Percentiles rank a stretch among this genome's conserved stretches.
Evolutionary conservation across 2,888 invertebrate genomes (phyloP).

Genomic region (Caradrina kadenii): DNA sequence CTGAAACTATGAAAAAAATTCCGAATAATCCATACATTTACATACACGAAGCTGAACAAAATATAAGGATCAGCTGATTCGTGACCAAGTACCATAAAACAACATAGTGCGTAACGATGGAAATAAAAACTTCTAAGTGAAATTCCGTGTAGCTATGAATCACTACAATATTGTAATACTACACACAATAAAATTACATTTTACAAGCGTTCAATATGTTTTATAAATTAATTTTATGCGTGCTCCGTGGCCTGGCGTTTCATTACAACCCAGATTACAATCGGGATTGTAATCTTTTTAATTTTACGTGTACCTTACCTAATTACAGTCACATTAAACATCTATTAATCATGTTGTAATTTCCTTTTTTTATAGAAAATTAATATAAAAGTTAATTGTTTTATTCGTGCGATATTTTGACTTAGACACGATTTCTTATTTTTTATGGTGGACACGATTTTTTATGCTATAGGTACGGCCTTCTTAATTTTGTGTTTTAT

Average conservation of each 20-base stretch:
- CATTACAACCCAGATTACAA: constrained; percentile 44
- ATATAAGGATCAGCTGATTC: constrained; percentile 7
- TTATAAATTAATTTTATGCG: constrained; percentile 59
- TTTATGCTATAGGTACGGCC: no score
- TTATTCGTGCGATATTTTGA: background rate
- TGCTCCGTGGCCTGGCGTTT: constrained; percentile 13
- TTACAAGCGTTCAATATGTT: constrained; percentile 49
- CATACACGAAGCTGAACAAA: no score
- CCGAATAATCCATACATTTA: no score
- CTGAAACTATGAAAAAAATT: no score
- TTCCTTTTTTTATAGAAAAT: constrained; percentile 54
- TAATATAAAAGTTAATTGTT: constrained; percentile 25
- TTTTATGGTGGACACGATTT: background rate
- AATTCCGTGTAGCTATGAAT: constrained; percentile 16
- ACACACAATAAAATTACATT: constrained; percentile 29
- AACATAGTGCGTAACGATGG: background rate
- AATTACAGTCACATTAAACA: constrained; percentile 58
- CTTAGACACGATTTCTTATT: background rate
- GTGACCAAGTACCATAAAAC: constrained; percentile 32
- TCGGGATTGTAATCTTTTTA: constrained; percentile 57
- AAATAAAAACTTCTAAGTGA: constrained; percentile 26
- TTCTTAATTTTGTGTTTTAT: no score
- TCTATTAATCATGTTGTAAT: constrained; percentile 61
- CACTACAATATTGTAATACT: constrained; percentile 10
- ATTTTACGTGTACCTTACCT: constrained; percentile 48